Evolutionary conservation across 2,888 invertebrate genomes (phyloP).

Genomic region (Eristalis pertinax): DNA sequence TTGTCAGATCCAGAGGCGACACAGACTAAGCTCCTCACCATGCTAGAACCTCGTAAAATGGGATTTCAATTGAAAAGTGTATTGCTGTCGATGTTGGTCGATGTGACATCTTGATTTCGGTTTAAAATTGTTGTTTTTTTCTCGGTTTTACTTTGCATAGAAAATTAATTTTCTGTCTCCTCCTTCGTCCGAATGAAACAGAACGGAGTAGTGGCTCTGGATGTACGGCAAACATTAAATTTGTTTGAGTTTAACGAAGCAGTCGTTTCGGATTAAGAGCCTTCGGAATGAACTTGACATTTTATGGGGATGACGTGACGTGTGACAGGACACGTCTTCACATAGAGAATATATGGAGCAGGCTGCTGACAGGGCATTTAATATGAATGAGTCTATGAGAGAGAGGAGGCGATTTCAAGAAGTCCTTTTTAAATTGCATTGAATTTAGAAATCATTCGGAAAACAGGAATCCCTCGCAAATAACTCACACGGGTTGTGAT

Average conservation of each 20-base stretch:
- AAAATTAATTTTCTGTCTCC: not conserved
- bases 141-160: not conserved
- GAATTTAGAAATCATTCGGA: not conserved
- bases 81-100: not conserved
- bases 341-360: not conserved
- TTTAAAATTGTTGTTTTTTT: constrained; percentile 1
- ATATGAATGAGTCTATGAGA: not conserved
- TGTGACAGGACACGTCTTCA: not conserved
- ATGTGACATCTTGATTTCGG: constrained; percentile 24
- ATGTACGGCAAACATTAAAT: not conserved
- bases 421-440: not conserved
- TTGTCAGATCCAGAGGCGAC: not conserved
- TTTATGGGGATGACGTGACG: not conserved
- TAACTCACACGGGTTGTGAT: not conserved
- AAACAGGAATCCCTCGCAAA: not conserved
- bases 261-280: not conserved
- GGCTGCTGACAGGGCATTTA: not conserved
- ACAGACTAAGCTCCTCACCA: not conserved
- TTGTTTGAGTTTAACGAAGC: not conserved
- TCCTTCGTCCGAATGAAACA: not conserved
- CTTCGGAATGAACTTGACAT: not conserved
- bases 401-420: not conserved
- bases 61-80: constrained; percentile 15
- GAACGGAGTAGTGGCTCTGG: not conserved
- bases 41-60: constrained; percentile 1